Evolutionary conservation across 2,888 invertebrate genomes (phyloP), one percentile per base, ranked within the genome.

Genomic region (Ormyrus labotus): DNA sequence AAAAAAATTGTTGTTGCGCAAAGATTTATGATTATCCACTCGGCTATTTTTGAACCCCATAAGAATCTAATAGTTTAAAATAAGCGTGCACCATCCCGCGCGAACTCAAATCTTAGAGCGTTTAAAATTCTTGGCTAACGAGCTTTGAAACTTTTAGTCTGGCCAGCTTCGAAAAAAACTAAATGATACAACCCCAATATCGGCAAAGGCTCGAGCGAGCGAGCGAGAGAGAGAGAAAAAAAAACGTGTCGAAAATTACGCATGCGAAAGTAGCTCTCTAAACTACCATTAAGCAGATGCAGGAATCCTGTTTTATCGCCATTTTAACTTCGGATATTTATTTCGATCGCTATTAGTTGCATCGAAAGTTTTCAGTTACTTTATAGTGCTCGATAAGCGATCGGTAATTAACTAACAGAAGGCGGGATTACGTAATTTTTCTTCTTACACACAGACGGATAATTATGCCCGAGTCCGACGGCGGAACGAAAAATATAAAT

Each of bases 41-140:
- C 34, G 3, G 34, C 34, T 68, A 68, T 34, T 55, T 55, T 55
- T 6, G n/a, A 68, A 45, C n/a, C 45, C 47, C 3, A 34, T 8
- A 8, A 60, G 7, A 7, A 8, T 6, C 60, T 60, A n/a, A n/a
- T 34, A 34, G 34, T 34, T 34, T 6, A 19, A 60, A 60, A 34
- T 19, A 60, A 60, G 60, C 34, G 60, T 13, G 8, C 13, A 6
- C 60, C 60, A 60, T 19, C 70, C n/a, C n/a, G 13, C 50, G 47
- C 19, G 60, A 60, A 63, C 61, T 51, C 58, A 80, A 75, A 80
- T 60, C 61, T 71, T 53, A 71, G 51, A 70, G 70, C 60, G 72
- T 80, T 80, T 80, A 80, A 80, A 51, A 80, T 80, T 80, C 80
- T 19, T 5, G 51, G 11, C 61, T 76, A 80, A 80, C 60, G 45